These are phyloP conservation scores for Paradoxurus hermaphroditus DNA, from an alignment of 2,113 vertebrate genomes.

Conservation along the genomic window DNA sequence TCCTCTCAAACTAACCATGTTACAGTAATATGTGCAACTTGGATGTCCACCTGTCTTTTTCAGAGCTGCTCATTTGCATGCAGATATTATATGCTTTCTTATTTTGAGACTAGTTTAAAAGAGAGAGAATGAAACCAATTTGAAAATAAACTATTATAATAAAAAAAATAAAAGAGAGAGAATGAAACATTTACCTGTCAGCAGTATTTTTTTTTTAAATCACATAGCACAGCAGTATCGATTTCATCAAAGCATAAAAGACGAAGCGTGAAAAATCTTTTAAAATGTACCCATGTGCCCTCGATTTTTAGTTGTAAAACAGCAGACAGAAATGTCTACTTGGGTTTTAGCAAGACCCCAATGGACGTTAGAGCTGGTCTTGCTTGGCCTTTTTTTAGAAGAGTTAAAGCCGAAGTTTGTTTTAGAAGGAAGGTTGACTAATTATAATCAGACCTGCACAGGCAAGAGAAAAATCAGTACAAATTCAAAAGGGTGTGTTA, in stretches of 20 bases:
- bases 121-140: conserved; percentile 1
- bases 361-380: not conserved
- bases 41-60: conserved; percentile 63
- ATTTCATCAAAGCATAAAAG: conserved; percentile 54
- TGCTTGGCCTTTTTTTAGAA: not conserved
- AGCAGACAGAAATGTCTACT: not conserved
- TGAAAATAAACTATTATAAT: no score
- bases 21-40: conserved; percentile 24
- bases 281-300: conserved; percentile 40
- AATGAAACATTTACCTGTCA: conserved; percentile 24
- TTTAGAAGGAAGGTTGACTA: not conserved
- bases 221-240: not conserved
- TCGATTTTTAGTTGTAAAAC: conserved; percentile 9
- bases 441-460: not conserved
- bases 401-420: not conserved
- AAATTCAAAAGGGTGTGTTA: not conserved
- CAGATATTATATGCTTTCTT: conserved; percentile 45
- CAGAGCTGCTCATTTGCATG: conserved; percentile 55
- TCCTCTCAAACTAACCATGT: conserved; percentile 64
- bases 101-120: conserved; percentile 43
- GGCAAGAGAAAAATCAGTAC: not conserved
- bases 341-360: conserved; percentile 21
- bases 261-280: conserved; percentile 54
- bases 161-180: not conserved
- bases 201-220: not conserved